Conservation (phyloP, 2,888 invertebrate species). For the Temnothorax rugatulus region DNA sequence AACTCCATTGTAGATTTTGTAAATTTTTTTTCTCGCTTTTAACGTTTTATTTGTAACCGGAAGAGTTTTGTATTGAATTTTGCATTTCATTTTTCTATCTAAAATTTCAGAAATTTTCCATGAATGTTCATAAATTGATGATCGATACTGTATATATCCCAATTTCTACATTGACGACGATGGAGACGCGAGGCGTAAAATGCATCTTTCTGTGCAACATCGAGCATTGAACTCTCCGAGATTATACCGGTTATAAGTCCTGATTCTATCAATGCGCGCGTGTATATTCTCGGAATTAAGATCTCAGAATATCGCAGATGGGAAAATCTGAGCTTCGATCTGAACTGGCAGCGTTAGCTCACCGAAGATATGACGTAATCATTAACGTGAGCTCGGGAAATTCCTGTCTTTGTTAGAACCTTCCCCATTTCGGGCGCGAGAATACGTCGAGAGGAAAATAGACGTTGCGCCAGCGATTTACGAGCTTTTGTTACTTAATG, state of each 20-base stretch:
- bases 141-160: not conserved
- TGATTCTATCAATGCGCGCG: constrained; percentile 15
- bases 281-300: not conserved
- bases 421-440: not conserved
- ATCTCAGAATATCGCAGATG: not conserved
- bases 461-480: constrained; percentile 35
- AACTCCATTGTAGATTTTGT: not conserved
- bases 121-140: not conserved
- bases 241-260: constrained; percentile 19
- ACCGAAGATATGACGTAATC: constrained; percentile 23
- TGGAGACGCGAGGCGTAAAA: not conserved
- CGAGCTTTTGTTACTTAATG: constrained; percentile 42
- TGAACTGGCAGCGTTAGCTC: not conserved
- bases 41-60: not conserved
- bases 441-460: constrained; percentile 11
- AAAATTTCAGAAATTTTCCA: not conserved
- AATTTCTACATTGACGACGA: not conserved
- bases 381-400: not conserved
- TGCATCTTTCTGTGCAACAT: constrained; percentile 10
- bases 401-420: constrained; percentile 26
- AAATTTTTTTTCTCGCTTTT: not conserved
- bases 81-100: not conserved
- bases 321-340: constrained; percentile 9
- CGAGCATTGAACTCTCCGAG: constrained; percentile 20
- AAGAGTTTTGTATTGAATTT: not conserved